A percentile compares a stretch with the other conserved stretches of the same genome.
These are phyloP conservation scores for Delphinapterus leucas DNA, from an alignment of 2,113 vertebrate genomes.

Conservation along the genomic window DNA sequence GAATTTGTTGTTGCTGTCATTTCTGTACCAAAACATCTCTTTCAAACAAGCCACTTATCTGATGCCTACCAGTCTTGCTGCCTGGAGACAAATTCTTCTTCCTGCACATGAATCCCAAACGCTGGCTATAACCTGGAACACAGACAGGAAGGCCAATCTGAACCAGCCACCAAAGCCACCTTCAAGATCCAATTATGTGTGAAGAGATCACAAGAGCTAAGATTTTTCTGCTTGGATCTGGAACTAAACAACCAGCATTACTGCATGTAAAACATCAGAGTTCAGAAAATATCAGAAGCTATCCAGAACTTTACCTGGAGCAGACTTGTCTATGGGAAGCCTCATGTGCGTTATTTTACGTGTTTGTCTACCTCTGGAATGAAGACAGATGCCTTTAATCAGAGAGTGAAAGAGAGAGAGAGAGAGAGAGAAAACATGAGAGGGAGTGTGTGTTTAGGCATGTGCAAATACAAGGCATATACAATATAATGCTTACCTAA, in stretches of 20 bases:
- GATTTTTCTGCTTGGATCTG: not conserved
- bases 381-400: not conserved
- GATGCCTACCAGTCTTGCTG: not conserved
- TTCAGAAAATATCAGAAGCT: not conserved
- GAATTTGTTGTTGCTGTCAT: not conserved
- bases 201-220: not conserved
- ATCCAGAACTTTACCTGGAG: not conserved
- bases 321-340: not conserved
- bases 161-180: not conserved
- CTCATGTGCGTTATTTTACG: not conserved
- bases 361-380: not conserved
- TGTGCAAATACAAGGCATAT: not conserved
- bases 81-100: not conserved
- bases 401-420: not conserved
- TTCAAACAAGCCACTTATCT: conserved; percentile 17
- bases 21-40: conserved; percentile 8
- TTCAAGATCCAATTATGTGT: not conserved
- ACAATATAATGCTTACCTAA: not conserved
- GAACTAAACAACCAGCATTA: not conserved
- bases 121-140: not conserved
- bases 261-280: not conserved
- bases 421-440: not conserved
- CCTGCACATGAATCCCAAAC: not conserved
- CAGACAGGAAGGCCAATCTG: not conserved
- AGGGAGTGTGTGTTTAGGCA: too few relatives aligned